Conservation (phyloP, 1,140 invertebrate species). For the Rhynchophorus ferrugineus region DNA sequence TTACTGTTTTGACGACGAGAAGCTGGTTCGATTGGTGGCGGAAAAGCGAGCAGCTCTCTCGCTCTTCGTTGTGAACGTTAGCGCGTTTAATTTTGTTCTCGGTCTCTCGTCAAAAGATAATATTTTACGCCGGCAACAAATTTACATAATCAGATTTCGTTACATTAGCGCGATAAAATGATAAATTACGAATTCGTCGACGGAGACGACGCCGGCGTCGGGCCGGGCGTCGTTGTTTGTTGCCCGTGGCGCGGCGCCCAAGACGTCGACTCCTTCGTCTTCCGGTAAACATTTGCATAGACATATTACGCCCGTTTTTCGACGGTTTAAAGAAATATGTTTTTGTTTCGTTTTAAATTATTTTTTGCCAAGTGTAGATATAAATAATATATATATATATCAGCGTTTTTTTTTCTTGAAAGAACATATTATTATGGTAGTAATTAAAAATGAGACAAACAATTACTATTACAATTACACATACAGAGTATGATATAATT, state of each 20-base stretch:
- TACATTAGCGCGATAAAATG: background rate
- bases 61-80: background rate
- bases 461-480: too few relatives aligned
- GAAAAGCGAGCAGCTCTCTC: background rate
- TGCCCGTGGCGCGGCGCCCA: background rate
- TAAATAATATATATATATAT: too few relatives aligned
- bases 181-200: constrained; percentile 2
- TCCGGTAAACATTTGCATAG: background rate
- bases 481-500: too few relatives aligned
- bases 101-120: constrained; percentile 4
- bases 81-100: background rate
- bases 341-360: too few relatives aligned
- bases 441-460: too few relatives aligned
- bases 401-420: too few relatives aligned
- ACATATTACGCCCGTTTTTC: background rate
- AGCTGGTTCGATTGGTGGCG: too few relatives aligned
- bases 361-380: too few relatives aligned
- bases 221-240: background rate
- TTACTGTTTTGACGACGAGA: too few relatives aligned
- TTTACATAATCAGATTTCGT: constrained; percentile 4
- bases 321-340: background rate
- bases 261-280: background rate
- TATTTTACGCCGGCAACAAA: constrained; percentile 2
- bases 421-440: too few relatives aligned
- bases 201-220: background rate